phyloP scores from a whole-genome alignment of 53 echinoderm and acorn worm genomes.

The Echinometra lucunter region DNA sequence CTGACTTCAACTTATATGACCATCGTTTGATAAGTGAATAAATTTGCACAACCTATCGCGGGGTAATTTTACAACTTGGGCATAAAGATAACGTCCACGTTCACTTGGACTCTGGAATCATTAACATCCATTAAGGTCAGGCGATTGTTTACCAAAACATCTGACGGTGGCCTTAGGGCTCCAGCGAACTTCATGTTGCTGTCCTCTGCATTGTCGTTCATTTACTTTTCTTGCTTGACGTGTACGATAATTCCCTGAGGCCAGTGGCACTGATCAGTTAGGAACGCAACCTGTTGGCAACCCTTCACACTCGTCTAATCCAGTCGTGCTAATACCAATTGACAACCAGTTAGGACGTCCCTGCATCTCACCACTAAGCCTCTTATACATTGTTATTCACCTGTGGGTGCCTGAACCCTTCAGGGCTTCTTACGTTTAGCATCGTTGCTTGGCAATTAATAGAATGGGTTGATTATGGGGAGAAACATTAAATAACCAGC shows the following conservation, averaged over 20 bases:
- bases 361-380: conserved; percentile 1
- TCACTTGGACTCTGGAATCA: conserved; percentile 54
- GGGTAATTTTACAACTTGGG: conserved; percentile 43
- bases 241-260: too few species aligned
- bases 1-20: neutral
- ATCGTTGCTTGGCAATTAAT: conserved; percentile 19
- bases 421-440: neutral
- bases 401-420: neutral
- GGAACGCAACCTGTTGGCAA: neutral
- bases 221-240: neutral
- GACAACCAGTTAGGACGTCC: conserved; percentile 28
- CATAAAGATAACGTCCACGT: neutral
- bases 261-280: too few species aligned
- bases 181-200: too few species aligned
- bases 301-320: conserved; percentile 27
- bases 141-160: neutral
- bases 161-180: neutral
- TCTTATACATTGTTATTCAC: conserved; percentile 29
- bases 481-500: neutral
- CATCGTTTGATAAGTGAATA: conserved; percentile 19
- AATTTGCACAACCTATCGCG: conserved; percentile 3
- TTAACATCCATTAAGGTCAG: neutral
- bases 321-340: neutral
- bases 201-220: neutral
- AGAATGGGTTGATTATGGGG: neutral